phyloP scores from a whole-genome alignment of 2,888 invertebrate species.

The Leptogaster cylindrica region DNA sequence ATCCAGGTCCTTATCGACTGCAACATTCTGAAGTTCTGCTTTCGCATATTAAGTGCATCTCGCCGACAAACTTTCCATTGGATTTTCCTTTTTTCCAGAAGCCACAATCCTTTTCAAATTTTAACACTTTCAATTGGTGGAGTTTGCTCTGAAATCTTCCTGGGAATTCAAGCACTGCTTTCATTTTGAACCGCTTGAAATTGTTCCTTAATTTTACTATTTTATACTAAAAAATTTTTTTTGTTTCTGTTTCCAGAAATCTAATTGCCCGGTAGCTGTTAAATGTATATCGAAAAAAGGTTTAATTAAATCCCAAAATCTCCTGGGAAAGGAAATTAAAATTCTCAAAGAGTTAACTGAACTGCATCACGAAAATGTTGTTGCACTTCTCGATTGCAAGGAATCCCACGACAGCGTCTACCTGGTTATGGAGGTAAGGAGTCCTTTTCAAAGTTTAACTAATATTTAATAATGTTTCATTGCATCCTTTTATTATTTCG shows the following conservation, averaged over 20 bases:
- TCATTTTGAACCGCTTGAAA: too few relatives aligned
- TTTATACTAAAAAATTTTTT: not conserved
- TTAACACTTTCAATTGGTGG: too few relatives aligned
- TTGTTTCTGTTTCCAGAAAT: slow-evolving; percentile 70
- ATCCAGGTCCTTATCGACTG: too few relatives aligned
- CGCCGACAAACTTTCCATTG: not conserved
- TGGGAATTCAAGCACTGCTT: too few relatives aligned
- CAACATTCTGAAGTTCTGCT: too few relatives aligned
- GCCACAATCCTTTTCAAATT: too few relatives aligned
- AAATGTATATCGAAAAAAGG: slow-evolving; percentile 99
- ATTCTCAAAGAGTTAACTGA: slow-evolving; percentile 97
- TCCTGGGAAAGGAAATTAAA: slow-evolving; percentile 98
- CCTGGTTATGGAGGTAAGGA: slow-evolving; percentile 95
- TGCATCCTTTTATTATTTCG: too few relatives aligned
- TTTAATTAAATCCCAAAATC: slow-evolving; percentile 94
- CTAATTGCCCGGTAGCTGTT: slow-evolving; percentile 88
- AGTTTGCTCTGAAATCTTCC: too few relatives aligned
- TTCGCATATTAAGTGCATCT: too few relatives aligned
- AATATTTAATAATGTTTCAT: too few relatives aligned
- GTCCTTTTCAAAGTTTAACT: too few relatives aligned
- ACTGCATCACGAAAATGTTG: slow-evolving; percentile 98
- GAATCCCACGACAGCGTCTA: slow-evolving; percentile 94
- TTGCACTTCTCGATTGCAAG: slow-evolving; percentile 96
- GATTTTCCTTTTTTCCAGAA: not conserved
- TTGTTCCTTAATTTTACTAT: too few relatives aligned